Evolutionary conservation across 1,140 invertebrate species (phyloP).

Genomic region (Drosophila cardini): DNA sequence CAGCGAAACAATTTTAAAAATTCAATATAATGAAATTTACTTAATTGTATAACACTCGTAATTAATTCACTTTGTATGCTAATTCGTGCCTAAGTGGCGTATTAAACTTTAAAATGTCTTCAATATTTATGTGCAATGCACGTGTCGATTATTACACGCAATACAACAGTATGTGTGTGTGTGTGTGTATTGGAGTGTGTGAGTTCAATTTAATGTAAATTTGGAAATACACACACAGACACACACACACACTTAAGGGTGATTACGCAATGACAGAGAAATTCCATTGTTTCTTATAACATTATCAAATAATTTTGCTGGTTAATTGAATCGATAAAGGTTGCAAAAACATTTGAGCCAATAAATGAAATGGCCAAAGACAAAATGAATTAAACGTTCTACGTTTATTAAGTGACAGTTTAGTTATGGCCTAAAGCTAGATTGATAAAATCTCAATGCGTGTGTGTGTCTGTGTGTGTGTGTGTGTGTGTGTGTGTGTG

Average conservation of each 20-base stretch:
- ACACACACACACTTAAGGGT: constrained; percentile 38
- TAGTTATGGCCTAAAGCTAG: constrained; percentile 16
- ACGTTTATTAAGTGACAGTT: constrained; percentile 39
- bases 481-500: not conserved
- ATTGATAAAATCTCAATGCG: not conserved
- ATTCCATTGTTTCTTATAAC: constrained; percentile 51
- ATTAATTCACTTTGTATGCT: constrained; percentile 83
- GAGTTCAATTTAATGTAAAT: constrained; percentile 72
- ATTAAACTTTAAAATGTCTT: constrained; percentile 83
- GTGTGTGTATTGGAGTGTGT: constrained; percentile 40
- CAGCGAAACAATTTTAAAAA: constrained; percentile 76
- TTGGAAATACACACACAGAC: constrained; percentile 50
- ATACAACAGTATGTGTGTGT: constrained; percentile 8
- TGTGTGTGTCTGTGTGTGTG: not conserved
- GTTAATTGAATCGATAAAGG: constrained; percentile 52
- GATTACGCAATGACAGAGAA: constrained; percentile 41
- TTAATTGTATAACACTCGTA: constrained; percentile 82
- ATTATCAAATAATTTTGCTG: constrained; percentile 39
- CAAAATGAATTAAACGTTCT: constrained; percentile 17
- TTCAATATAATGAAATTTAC: constrained; percentile 83
- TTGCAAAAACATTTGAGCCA: constrained; percentile 42
- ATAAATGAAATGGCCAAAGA: constrained; percentile 36
- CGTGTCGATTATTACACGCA: constrained; percentile 78
- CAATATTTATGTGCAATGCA: constrained; percentile 75
- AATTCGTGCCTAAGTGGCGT: constrained; percentile 81